phyloP scores from a whole-genome alignment of 1,140 invertebrate genomes.

The Drosophila equinoxialis region DNA sequence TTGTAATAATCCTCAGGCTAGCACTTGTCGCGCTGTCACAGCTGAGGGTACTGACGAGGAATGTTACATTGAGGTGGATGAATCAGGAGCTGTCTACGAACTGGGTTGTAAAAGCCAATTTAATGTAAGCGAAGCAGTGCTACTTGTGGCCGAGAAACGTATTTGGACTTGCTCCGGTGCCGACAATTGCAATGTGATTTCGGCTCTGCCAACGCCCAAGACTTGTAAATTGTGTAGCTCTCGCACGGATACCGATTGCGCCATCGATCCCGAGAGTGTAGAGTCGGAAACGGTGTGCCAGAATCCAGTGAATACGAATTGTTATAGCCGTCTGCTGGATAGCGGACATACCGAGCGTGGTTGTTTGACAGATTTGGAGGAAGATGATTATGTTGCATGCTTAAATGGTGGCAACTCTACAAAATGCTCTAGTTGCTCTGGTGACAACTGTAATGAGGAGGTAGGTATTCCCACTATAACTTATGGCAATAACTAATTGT shows the following conservation, averaged over 20 bases:
- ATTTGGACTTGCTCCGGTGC: constrained; percentile 66
- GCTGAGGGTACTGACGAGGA: constrained; percentile 42
- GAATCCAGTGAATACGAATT: constrained; percentile 55
- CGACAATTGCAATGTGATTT: constrained; percentile 66
- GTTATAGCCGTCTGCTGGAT: constrained; percentile 61
- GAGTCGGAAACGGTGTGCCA: constrained; percentile 31
- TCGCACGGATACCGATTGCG: constrained; percentile 56
- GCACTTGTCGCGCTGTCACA: constrained; percentile 62
- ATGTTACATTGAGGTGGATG: constrained; percentile 68
- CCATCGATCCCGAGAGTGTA: constrained; percentile 38
- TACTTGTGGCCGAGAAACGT: constrained; percentile 45
- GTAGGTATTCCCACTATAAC: constrained; percentile 26
- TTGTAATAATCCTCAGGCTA: constrained; percentile 47
- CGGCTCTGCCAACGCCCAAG: constrained; percentile 43
- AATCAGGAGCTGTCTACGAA: constrained; percentile 33
- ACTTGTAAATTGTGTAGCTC: constrained; percentile 67
- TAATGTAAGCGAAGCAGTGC: constrained; percentile 56
- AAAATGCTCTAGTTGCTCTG: constrained; percentile 54
- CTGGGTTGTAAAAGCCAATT: constrained; percentile 71
- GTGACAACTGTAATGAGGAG: constrained; percentile 55
- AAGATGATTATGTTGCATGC: constrained; percentile 60
- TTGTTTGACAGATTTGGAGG: constrained; percentile 56
- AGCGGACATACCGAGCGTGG: constrained; percentile 75
- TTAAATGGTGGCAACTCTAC: constrained; percentile 38
- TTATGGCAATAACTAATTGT: neutral